Base-by-base conservation (phyloP, 2,113 vertebrate genomes). In the Piliocolobus tephrosceles region DNA sequence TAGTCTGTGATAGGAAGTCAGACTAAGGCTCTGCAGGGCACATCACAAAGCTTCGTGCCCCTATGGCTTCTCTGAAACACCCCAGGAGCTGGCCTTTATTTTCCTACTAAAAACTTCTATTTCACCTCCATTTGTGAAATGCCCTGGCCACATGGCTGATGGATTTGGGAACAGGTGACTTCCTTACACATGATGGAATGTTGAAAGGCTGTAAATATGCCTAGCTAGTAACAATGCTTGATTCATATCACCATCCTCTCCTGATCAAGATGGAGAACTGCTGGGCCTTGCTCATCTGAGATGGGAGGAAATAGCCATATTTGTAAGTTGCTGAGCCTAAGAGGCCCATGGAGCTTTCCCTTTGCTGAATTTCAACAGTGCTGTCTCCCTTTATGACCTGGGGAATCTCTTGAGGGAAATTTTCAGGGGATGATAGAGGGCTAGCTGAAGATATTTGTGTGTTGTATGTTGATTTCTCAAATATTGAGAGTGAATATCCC, bases 401-500 rank as follows among this genome's bases (percentile, higher is more conserved):
- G 61, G 16, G 38, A 35, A 6, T 88, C 75, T 58, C 84, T 85
- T 55, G 55, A 83, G 87, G 52, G 72, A n/a, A 50, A n/a, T 79
- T 88, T 55, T 25, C n/a, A 47, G 55, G 14, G 43, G 40, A 45
- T 50, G 64, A 40, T 1, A 57, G 17, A 7, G 43, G n/a, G 61
- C 61, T 20, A 45, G 35, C n/a, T 40, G 50, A 50, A 61, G 58
- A 61, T 35, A 64, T 38, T 78, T 73, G 64, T 90, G 43, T 91
- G 22, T 76, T 76, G 18, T 38, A 18, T 78, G 52, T 61, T 47
- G 27, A 18, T 88, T 88, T 58, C 30, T 96, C 76, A 97, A 80
- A 95, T 79, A 96, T 20, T 92, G 88, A 91, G 45, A 95, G 6
- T 61, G 83, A 80, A 70, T 47, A 90, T 86, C 58, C 68, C 84